phyloP scores from a whole-genome alignment of 2,888 invertebrate genomes.

The Macrosoma leucophasiata region DNA sequence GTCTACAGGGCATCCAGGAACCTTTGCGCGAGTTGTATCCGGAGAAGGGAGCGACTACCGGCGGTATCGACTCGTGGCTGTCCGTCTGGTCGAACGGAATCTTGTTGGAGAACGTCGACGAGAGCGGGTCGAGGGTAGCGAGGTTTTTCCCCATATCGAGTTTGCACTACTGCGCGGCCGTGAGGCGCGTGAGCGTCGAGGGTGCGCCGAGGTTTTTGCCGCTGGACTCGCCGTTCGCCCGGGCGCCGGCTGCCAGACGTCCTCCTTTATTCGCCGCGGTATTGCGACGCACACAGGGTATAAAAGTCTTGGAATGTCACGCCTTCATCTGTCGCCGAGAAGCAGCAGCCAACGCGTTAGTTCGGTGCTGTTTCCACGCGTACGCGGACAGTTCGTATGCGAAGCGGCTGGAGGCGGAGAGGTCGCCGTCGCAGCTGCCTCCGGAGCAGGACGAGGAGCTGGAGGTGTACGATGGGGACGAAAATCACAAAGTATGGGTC shows the following conservation, averaged over 20 bases:
- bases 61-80: slow-evolving; percentile 96
- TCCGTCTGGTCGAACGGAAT: slow-evolving; percentile 98
- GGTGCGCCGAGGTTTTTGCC: slow-evolving; percentile 92
- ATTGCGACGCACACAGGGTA: slow-evolving; percentile 94
- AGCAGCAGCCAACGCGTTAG: slow-evolving; percentile 97
- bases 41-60: slow-evolving; percentile 91
- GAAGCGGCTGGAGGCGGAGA: slow-evolving; percentile 83
- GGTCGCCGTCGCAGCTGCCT: slow-evolving; percentile 55
- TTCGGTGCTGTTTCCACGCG: slow-evolving; percentile 97
- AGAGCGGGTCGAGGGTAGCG: slow-evolving; percentile 94
- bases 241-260: slow-evolving; percentile 93
- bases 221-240: slow-evolving; percentile 96
- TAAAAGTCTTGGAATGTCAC: slow-evolving; percentile 98
- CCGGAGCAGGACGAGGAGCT: slow-evolving; percentile 81
- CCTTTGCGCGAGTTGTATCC: slow-evolving; percentile 97
- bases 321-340: slow-evolving; percentile 98
- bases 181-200: slow-evolving; percentile 87
- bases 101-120: slow-evolving; percentile 95
- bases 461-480: slow-evolving; percentile 91
- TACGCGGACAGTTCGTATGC: slow-evolving; percentile 97
- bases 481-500: slow-evolving; percentile 96
- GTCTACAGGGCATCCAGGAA: slow-evolving; percentile 97
- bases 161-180: slow-evolving; percentile 96
- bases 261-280: slow-evolving; percentile 98
- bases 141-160: slow-evolving; percentile 97